These are phyloP conservation scores for Hemistola chrysoprasaria DNA, from an alignment of 2,888 invertebrate species.

Conservation along the genomic window DNA sequence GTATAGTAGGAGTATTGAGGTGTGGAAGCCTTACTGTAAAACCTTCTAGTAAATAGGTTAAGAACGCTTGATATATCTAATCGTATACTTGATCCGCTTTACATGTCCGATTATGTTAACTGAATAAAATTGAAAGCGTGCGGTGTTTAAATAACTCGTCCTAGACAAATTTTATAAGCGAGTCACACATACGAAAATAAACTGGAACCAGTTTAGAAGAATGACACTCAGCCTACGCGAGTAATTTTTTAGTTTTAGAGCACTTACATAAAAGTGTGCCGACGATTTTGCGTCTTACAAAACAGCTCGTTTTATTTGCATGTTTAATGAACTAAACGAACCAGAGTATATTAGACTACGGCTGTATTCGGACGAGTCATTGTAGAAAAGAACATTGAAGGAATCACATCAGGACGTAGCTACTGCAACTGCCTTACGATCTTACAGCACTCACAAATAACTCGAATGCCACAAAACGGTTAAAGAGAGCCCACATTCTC, in stretches of 20 bases:
- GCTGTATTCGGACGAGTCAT: too few relatives aligned
- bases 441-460: conserved; percentile 39
- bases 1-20: conserved; percentile 38
- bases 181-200: conserved; percentile 39
- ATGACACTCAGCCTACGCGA: conserved; percentile 50
- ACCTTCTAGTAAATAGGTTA: conserved; percentile 56
- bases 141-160: conserved; percentile 22
- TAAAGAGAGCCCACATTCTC: too few relatives aligned
- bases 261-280: conserved; percentile 52
- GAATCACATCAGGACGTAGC: too few relatives aligned
- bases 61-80: conserved; percentile 50
- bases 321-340: conserved; percentile 44
- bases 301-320: conserved; percentile 42
- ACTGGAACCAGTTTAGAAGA: conserved; percentile 41
- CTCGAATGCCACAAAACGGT: too few relatives aligned
- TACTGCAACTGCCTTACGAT: conserved; percentile 40
- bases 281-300: conserved; percentile 42
- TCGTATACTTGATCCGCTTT: conserved; percentile 39
- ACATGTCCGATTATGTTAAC: conserved; percentile 29
- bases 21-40: conserved; percentile 55
- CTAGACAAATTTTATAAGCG: conserved; percentile 28
- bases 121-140: conserved; percentile 22
- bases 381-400: too few relatives aligned
- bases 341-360: conserved; percentile 25
- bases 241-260: conserved; percentile 40